Evolutionary conservation across 1,140 invertebrate species (phyloP).

Genomic region (Drosophila kepulauana): DNA sequence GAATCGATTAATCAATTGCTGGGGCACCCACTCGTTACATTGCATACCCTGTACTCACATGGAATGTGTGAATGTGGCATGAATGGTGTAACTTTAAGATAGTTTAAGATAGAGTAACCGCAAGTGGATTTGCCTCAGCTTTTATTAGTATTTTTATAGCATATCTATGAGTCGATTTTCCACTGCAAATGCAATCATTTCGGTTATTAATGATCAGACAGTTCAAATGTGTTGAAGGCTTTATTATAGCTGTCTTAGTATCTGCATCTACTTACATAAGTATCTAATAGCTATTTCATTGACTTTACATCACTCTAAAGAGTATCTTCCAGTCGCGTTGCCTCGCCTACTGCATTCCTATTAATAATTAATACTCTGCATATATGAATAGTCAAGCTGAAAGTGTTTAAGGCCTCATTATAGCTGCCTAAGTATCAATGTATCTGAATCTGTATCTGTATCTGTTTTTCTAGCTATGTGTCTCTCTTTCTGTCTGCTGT

Average conservation of each 20-base stretch:
- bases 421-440: slow-evolving; percentile 17
- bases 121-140: neutral
- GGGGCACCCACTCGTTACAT: slow-evolving; percentile 52
- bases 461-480: slow-evolving; percentile 11
- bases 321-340: slow-evolving; percentile 5
- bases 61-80: neutral
- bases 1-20: slow-evolving; percentile 66
- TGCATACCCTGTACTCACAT: slow-evolving; percentile 4
- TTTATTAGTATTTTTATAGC: neutral
- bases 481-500: slow-evolving; percentile 47
- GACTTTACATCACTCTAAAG: neutral
- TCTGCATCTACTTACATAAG: neutral
- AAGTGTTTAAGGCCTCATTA: slow-evolving; percentile 61
- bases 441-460: slow-evolving; percentile 28
- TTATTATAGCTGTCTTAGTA: neutral
- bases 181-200: neutral
- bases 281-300: neutral
- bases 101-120: neutral
- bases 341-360: slow-evolving; percentile 17
- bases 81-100: neutral
- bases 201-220: neutral
- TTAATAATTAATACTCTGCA: slow-evolving; percentile 56
- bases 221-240: neutral
- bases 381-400: slow-evolving; percentile 46
- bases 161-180: neutral